Evolutionary conservation across 2,888 invertebrate genomes (phyloP), one percentile per base, ranked within the genome.

Genomic region (Crocallis elinguaria): DNA sequence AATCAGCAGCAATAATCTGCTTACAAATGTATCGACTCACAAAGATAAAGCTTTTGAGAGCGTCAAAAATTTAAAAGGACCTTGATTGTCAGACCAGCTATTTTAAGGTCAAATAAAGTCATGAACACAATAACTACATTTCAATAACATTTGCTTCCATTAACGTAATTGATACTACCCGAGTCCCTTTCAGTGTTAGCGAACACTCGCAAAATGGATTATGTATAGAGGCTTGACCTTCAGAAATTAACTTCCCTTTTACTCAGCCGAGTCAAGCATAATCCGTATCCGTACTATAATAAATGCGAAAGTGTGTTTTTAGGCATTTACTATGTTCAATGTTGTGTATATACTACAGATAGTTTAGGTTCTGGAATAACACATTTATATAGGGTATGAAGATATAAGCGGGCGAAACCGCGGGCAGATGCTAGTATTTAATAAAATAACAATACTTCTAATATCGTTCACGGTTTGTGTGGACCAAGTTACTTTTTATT

Each of bases 131-230:
- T n/a, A 42, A 53, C 46, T 30, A 46, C 39, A 42, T 45, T 36
- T 38, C 32, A 49, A 23, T 49, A 52, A 21, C 49, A 49, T 32
- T 30, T 38, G 45, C 41, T 39, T 38, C 21, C 38, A 55, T 59
- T 55, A 49, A 41, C 41, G 49, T 55, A 52, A 55, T 55, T 59
- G 38, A 57, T 49, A 35, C 48, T 53, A 39, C 49, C 35, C 13
- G 21, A 56, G 42, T 33, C 45, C 53, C 55, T 41, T 27, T 56
- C 48, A 52, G 50, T 50, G 41, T 21, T 17, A n/a, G 19, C 36
- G 21, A 39, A 29, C 25, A 52, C 48, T 56, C 48, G 33, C 46
- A 45, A 56, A 62, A 56, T 56, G 50, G 53, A 58, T 61, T 58
- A 57, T 53, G 55, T 55, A 51, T 44, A 33, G 32, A 49, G 25